Evolutionary conservation across 2,888 invertebrate genomes (phyloP), one percentile per base, ranked within the genome.

Genomic region (Xestia xanthographa): DNA sequence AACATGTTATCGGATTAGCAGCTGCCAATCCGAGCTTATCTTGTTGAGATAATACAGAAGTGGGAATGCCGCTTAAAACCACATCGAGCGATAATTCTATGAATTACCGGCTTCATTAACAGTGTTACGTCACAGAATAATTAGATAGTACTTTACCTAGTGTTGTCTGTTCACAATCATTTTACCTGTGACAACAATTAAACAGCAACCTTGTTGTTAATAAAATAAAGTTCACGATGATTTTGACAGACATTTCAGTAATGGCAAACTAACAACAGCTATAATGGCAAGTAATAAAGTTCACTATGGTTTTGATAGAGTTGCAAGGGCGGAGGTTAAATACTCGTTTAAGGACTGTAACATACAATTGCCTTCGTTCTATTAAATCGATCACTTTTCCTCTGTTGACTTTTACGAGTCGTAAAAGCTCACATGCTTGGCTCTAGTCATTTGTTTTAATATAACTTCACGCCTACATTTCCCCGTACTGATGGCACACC

Each of bases 1-100:
- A 83, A 80, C 84, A 80, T 83, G 70, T 79, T 80, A 80, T 80
- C 85, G 53, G 65, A 81, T 81, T 84, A 80, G 43, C 67, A 53
- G 69, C 70, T 83, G 68, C 74, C 84, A 80, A 84, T 72, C 80
- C 68, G 34, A 68, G 80, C 80, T 80, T 69, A 80, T 84, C 73
- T 60, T 34, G 45, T 84, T 72, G 65, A 73, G 80, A 81, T 84
- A 84, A 80, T 58, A 79, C 80, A 84, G 65, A 78, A 71, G 73
- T 80, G 60, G 45, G 80, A 66, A 84, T 72, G 9, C 80, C 38
- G 63, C 48, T 84, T 66, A 62, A 69, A 81, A 81, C 85, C 73
- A 80, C 80, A 84, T 62, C 43, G 0, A 72, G 38, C 8, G n/a
- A 34, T 80, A 84, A 80, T 72, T 84, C 73, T 72, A 41, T 72